Conservation (phyloP, 2,888 invertebrate species). For the Scelioninae gen. 1 region DNA sequence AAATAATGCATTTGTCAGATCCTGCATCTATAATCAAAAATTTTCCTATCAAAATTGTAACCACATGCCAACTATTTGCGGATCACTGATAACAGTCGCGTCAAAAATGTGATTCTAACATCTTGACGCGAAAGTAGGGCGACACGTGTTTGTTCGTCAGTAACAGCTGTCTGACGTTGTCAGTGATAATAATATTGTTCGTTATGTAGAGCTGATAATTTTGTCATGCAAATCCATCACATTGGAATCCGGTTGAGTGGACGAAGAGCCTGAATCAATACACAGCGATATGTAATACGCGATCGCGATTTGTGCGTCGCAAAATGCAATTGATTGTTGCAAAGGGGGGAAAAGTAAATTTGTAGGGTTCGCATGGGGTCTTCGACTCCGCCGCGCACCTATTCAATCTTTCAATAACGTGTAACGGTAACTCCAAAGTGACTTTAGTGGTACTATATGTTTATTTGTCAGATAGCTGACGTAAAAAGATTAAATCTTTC, state of each 20-base stretch:
- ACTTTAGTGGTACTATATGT: constrained; percentile 14
- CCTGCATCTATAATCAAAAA: background rate
- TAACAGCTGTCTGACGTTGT: constrained; percentile 64
- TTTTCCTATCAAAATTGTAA: background rate
- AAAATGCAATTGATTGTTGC: constrained; percentile 26
- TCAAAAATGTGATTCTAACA: constrained; percentile 57
- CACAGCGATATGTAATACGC: background rate
- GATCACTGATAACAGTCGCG: constrained; percentile 53
- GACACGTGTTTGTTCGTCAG: constrained; percentile 55
- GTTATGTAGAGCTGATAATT: constrained; percentile 45
- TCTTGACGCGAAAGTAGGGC: constrained; percentile 62
- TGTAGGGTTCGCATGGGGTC: constrained; percentile 19
- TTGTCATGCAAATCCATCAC: constrained; percentile 57
- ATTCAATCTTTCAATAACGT: constrained; percentile 44
- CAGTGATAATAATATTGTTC: constrained; percentile 64
- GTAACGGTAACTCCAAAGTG: constrained; percentile 49
- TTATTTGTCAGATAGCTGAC: constrained; percentile 46
- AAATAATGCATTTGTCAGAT: background rate
- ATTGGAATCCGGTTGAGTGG: constrained; percentile 26
- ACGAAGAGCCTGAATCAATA: constrained; percentile 36
- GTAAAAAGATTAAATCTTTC: constrained; percentile 24
- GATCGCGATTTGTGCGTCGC: constrained; percentile 12
- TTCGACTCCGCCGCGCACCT: constrained; percentile 15
- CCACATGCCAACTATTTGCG: constrained; percentile 20
- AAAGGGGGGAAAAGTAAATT: constrained; percentile 29